Conservation (phyloP, 1,140 invertebrate species). For the Phortica variegata region DNA sequence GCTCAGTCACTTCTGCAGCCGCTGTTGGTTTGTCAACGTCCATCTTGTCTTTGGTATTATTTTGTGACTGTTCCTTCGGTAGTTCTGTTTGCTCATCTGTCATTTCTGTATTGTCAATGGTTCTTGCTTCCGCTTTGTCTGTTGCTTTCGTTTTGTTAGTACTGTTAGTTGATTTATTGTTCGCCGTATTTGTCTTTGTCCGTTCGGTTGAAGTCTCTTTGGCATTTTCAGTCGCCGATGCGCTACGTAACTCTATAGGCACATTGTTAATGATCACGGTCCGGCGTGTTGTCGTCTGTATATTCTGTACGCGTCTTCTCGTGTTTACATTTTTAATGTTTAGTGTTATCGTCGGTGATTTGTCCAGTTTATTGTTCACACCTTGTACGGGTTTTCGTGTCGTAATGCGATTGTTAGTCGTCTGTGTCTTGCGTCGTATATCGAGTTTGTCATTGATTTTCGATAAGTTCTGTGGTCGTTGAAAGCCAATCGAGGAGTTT, state of each 20-base stretch:
- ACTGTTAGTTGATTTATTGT: no score
- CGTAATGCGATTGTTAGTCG: constrained; percentile 13
- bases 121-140: constrained; percentile 1
- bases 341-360: constrained; percentile 29
- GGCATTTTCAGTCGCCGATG: constrained; percentile 15
- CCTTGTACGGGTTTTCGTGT: constrained; percentile 26
- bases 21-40: not conserved
- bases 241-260: constrained; percentile 36
- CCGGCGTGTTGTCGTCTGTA: constrained; percentile 13
- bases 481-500: constrained; percentile 31
- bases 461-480: constrained; percentile 21
- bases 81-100: not conserved
- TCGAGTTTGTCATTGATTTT: constrained; percentile 52
- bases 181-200: constrained; percentile 4
- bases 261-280: constrained; percentile 50
- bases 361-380: constrained; percentile 48
- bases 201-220: not conserved
- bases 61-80: not conserved
- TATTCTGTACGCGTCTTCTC: constrained; percentile 15
- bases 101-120: not conserved
- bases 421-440: constrained; percentile 34
- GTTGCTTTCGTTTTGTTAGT: not conserved
- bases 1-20: not conserved
- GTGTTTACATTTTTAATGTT: constrained; percentile 31
- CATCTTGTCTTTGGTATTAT: not conserved